These are phyloP conservation scores for Antennarius striatus DNA, from an alignment of 2,113 vertebrate species.

Conservation along the genomic window DNA sequence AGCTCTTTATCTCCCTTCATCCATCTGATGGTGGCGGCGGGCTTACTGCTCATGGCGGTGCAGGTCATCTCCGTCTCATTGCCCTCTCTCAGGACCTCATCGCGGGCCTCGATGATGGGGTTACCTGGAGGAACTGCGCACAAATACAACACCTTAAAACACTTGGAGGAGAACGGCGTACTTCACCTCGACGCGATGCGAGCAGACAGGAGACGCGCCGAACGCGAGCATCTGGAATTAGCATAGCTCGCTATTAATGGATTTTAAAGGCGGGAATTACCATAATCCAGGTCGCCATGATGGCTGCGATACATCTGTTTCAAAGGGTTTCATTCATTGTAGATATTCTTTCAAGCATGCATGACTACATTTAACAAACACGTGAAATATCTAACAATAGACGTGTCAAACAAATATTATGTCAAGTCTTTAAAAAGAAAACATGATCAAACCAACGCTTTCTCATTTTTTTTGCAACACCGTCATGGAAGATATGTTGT, in stretches of 20 bases:
- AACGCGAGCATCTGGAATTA: neutral
- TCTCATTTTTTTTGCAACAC: too few species aligned
- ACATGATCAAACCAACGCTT: too few species aligned
- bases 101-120: constrained; percentile 92
- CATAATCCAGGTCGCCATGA: too few species aligned
- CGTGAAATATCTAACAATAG: neutral
- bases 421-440: too few species aligned
- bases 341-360: neutral
- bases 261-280: too few species aligned
- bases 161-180: neutral
- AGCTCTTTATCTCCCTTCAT: constrained; percentile 97
- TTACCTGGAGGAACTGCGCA: constrained; percentile 92
- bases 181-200: too few species aligned
- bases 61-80: constrained; percentile 97
- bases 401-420: too few species aligned
- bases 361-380: neutral
- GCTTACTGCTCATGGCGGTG: constrained; percentile 95
- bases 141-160: constrained; percentile 39
- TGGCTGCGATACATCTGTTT: neutral
- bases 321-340: neutral
- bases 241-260: neutral
- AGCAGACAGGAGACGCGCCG: neutral
- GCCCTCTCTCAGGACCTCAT: constrained; percentile 89
- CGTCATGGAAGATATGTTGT: too few species aligned
- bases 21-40: constrained; percentile 93